phyloP scores from a whole-genome alignment of 2,888 invertebrate species.

The Sussaba pulchella region DNA sequence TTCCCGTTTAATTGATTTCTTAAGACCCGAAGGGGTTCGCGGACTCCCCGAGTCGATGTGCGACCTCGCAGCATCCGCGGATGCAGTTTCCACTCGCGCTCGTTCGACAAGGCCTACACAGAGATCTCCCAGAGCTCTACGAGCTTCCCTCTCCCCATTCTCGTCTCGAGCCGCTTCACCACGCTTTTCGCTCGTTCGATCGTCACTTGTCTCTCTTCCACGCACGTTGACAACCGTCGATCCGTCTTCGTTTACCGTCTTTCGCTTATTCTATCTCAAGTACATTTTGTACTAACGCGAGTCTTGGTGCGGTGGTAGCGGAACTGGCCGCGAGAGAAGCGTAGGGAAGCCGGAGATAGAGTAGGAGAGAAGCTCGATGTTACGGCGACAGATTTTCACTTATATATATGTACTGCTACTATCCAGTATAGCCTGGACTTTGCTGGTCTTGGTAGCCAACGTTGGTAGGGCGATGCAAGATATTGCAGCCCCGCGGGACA shows the following conservation, averaged over 20 bases:
- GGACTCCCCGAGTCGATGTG: constrained; percentile 69
- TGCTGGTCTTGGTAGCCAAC: constrained; percentile 44
- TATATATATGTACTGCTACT: neutral
- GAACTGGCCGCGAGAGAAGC: constrained; percentile 32
- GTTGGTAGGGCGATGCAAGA: constrained; percentile 82
- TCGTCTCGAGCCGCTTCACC: constrained; percentile 50
- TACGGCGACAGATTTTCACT: constrained; percentile 28
- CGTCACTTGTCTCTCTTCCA: constrained; percentile 61
- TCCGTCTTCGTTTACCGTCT: constrained; percentile 34
- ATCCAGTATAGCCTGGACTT: constrained; percentile 15
- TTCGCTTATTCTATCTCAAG: constrained; percentile 49
- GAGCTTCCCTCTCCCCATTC: constrained; percentile 58
- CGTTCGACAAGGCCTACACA: constrained; percentile 61
- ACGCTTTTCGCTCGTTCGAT: constrained; percentile 31
- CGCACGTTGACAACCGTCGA: neutral
- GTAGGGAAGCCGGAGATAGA: constrained; percentile 11
- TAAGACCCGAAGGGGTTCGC: constrained; percentile 82
- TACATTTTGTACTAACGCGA: constrained; percentile 4
- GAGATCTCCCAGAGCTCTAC: constrained; percentile 68
- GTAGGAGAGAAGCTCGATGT: constrained; percentile 42
- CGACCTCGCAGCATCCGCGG: constrained; percentile 69
- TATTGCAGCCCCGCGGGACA: constrained; percentile 84
- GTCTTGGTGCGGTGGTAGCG: constrained; percentile 23
- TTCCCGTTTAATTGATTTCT: constrained; percentile 79
- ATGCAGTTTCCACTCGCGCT: constrained; percentile 65